Evolutionary conservation across 23 tunicate genomes (phyloP), one percentile per base, ranked within the genome.

Genomic region (Clavelina lepadiformis): DNA sequence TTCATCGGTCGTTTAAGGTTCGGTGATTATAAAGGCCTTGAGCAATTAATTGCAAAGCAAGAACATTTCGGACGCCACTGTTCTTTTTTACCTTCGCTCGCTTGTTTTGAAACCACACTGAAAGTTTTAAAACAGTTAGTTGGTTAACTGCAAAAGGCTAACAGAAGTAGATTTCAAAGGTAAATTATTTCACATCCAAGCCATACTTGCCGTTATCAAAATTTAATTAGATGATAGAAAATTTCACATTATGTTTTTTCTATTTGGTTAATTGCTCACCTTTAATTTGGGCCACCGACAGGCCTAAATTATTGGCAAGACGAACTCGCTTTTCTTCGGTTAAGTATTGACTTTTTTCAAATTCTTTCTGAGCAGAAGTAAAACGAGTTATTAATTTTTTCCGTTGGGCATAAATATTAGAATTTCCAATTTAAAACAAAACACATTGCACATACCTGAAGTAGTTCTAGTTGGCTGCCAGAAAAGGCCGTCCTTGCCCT

Each of bases 51-150:
- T 76, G 54, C 38, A 63, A 51, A n/a, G 88, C 87, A 29, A 88
- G 59, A 3, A 37, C 58, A 73, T 77, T 80, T 33, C 47, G 53
- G 38, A 54, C 72, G 24, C 81, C 72, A 51, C 82, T 73, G 35
- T 59, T 53, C 60, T 88, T 88, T 60, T 80, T 88, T 56, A 88
- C 66, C 54, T 88, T 88, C 23, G 96, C 96, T 28, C 96, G 59
- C 54, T 80, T 88, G 63, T 88, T 88, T 62, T 88, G 96, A 56
- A 84, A 84, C 93, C 93, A 84, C 51, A 84, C 93, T 84, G 74
- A 0, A 47, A n/a, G n/a, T n/a, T n/a, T n/a, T n/a, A n/a, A n/a
- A n/a, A n/a, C n/a, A n/a, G n/a, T n/a, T n/a, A n/a, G n/a, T n/a
- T n/a, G n/a, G n/a, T n/a, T n/a, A n/a, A n/a, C n/a, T n/a, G n/a